Percentiles rank a stretch among this genome's conserved stretches.
Conservation (phyloP, 2,113 vertebrate species). For the Carassius carassius region DNA sequence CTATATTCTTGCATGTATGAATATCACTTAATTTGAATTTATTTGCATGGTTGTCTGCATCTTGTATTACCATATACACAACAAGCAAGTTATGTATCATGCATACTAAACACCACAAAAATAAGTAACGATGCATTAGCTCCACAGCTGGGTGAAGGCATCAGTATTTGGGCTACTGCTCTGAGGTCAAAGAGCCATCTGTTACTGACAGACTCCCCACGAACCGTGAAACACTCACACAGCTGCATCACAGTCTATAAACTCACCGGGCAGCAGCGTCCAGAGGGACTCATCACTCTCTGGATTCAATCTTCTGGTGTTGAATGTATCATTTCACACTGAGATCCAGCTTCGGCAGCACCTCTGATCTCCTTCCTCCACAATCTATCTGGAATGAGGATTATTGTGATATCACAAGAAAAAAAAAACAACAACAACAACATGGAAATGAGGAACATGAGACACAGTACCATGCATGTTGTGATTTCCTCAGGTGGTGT, state of each 20-base stretch:
- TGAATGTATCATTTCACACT: constrained; percentile 4
- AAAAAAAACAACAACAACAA: neutral
- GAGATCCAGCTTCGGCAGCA: neutral
- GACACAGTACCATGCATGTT: neutral
- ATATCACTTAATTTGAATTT: neutral
- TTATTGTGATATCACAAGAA: neutral
- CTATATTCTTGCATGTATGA: no score
- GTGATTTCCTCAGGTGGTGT: neutral
- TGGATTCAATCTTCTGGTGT: constrained; percentile 15
- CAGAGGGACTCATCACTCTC: neutral
- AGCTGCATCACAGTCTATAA: neutral
- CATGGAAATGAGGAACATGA: neutral
- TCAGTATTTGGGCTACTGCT: neutral
- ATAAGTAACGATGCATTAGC: neutral
- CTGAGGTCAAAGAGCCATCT: neutral
- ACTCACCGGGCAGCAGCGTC: neutral
- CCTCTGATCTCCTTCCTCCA: neutral
- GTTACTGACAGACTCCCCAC: neutral
- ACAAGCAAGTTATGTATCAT: neutral
- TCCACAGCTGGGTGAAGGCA: neutral
- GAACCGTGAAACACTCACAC: neutral
- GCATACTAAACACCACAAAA: neutral
- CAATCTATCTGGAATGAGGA: neutral
- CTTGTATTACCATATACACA: neutral
- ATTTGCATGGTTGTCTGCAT: neutral